phyloP scores from a whole-genome alignment of 2,113 vertebrate species.

The Apodemus sylvaticus region DNA sequence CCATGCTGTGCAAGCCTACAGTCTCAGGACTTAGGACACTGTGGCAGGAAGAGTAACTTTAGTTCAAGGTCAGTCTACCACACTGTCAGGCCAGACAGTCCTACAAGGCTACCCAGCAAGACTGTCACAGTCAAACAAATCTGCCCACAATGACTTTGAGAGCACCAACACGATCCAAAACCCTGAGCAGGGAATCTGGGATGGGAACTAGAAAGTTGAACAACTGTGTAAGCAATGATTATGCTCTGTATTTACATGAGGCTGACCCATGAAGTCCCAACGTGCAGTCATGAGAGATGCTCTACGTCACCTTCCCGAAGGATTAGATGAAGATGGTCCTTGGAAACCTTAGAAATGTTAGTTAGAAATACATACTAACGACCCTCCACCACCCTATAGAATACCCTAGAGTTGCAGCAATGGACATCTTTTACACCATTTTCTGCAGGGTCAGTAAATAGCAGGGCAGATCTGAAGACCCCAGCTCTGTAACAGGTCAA shows the following conservation, averaged over 20 bases:
- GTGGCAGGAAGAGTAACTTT: not conserved
- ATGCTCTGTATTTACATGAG: not conserved
- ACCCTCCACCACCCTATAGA: rapidly evolving
- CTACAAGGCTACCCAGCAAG: not conserved
- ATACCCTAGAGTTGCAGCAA: not conserved
- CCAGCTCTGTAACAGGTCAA: not conserved
- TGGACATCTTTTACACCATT: not conserved
- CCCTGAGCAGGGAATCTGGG: not conserved
- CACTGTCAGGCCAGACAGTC: not conserved
- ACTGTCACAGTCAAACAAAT: not conserved
- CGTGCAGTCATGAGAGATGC: not conserved
- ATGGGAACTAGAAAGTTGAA: not conserved
- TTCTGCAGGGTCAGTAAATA: not conserved
- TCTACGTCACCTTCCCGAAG: not conserved
- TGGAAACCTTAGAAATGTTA: not conserved
- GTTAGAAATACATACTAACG: not conserved
- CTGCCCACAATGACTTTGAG: not conserved
- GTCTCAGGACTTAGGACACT: not conserved
- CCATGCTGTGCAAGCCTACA: not conserved
- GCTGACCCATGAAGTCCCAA: not conserved
- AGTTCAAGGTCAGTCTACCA: not conserved
- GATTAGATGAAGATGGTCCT: not conserved
- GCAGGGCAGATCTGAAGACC: not conserved
- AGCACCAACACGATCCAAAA: not conserved
- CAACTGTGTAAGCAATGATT: not conserved